Evolutionary conservation across 2,797 vertebrate genomes (phyloP), one percentile per base, ranked within the genome.

Genomic region (Champsocephalus gunnari): DNA sequence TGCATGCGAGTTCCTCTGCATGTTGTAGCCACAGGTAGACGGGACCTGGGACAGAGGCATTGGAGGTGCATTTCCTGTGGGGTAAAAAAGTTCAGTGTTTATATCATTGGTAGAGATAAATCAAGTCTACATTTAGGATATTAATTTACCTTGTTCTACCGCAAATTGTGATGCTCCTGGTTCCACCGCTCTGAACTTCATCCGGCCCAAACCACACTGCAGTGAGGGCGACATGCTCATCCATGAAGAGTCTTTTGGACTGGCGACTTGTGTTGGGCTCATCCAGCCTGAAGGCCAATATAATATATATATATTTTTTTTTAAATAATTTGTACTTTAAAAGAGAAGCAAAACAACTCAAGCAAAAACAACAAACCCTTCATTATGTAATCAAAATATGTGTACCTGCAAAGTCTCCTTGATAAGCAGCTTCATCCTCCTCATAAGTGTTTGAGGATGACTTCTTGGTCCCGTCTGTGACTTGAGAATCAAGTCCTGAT

Each of bases 151-250:
- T 90, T 85, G 87, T 3, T 80, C 75, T 10, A 94, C 47, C 21
- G 64, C 43, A 64, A 94, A 71, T 1, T 77, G 60, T 1, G 78
- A 83, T 0, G 49, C 77, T 11, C 79, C 83, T 48, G 65, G 62
- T 44, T 90, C 92, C 24, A 74, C n/a, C 3, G 75, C 87, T 12
- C 56, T 88, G 51, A 94, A 90, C 70, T 67, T 92, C 85, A 95
- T 65, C 34, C 87, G 82, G 51, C 89, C 80, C 1, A 0, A 21
- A 10, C 65, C 75, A 75, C 94, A 94, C 45, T 45, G 72, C 69
- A 94, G 67, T 0, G 77, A 77, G 11, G 84, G 59, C 0, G 38
- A 49, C 83, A 93, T 77, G 2, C 28, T 65, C 21, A 47, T 78
- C 89, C 87, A 93, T 5, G n/a, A 43, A 1, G 53, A 69, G 17